phyloP scores from a whole-genome alignment of 2,888 invertebrate genomes.

The Stenodera caucasica region DNA sequence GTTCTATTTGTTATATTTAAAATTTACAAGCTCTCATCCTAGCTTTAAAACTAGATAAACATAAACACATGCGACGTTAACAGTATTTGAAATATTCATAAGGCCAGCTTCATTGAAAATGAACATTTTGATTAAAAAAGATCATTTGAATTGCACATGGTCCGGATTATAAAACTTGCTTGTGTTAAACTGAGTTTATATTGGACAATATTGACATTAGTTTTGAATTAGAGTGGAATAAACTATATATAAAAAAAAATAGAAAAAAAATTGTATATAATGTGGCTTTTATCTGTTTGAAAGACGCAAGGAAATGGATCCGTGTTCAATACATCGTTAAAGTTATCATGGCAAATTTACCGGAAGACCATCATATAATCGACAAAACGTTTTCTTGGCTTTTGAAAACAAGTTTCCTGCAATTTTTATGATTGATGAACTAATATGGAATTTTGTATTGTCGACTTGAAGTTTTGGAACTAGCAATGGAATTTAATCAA shows the following conservation, averaged over 20 bases:
- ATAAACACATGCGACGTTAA: background rate
- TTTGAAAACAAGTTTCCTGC: slow-evolving; percentile 26
- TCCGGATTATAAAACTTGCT: background rate
- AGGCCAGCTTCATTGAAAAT: background rate
- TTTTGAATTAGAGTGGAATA: too few relatives aligned
- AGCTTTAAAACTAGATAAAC: background rate
- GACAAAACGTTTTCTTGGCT: slow-evolving; percentile 24
- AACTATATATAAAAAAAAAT: too few relatives aligned
- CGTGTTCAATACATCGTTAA: slow-evolving; percentile 34
- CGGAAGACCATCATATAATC: slow-evolving; percentile 38
- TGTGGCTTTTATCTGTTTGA: slow-evolving; percentile 19
- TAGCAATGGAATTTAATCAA: background rate
- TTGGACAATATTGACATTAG: too few relatives aligned
- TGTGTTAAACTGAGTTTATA: too few relatives aligned
- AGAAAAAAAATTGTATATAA: background rate
- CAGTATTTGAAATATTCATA: slow-evolving; percentile 1
- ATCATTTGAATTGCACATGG: background rate
- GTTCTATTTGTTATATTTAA: background rate
- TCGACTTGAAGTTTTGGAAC: slow-evolving; percentile 18
- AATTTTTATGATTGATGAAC: slow-evolving; percentile 27
- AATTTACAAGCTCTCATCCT: background rate
- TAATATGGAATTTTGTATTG: slow-evolving; percentile 21
- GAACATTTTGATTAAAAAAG: background rate
- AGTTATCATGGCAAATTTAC: slow-evolving; percentile 38
- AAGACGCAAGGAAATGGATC: slow-evolving; percentile 20